Evolutionary conservation across 2,888 invertebrate genomes (phyloP), one percentile per base, ranked within the genome.

Genomic region (Anorthoa munda): DNA sequence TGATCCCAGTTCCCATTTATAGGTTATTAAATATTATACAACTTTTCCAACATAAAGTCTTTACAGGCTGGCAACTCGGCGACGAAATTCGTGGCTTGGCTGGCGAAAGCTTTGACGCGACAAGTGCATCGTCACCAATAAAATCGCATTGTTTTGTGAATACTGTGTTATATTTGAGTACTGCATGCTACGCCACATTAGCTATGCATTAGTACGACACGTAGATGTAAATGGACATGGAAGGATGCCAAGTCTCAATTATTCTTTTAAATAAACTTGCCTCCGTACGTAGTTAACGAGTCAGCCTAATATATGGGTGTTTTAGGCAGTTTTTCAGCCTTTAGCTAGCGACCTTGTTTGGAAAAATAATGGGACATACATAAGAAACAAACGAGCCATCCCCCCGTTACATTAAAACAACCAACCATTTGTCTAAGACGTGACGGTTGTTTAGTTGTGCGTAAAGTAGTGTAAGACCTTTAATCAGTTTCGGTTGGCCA

Each of bases 301-400:
- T 26, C 17, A 17, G 17, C 45, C 12, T 50, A 50, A 45, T 56
- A 26, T 67, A 60, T 31, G n/a, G n/a, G 50, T 26, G 11, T 46
- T 46, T 65, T 58, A 58, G 31, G 76, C 58, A 55, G 63, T 63
- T 39, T 63, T 78, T 50, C 55, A 79, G 45, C 46, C 60, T 55
- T 63, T 53, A 58, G n/a, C 50, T 18, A 26, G 48, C 15, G 72
- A 72, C 50, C 53, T 60, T 64, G 72, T 79, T 77, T 65, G 17
- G 31, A 1, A 59, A 72, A 77, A 65, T 72, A 65, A 79, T 79
- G 63, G 72, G 61, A 21, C 61, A 78, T 48, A 53, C 26, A 60
- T 39, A 51, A 64, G 63, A 48, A 66, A 50, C 21, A 4, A 73
- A 79, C 60, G 56, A 61, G 12, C 79, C 23, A 45, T 56, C 11